Evolutionary conservation across 2,797 vertebrate species (phyloP).

Genomic region (Oreonectes daqikongensis): DNA sequence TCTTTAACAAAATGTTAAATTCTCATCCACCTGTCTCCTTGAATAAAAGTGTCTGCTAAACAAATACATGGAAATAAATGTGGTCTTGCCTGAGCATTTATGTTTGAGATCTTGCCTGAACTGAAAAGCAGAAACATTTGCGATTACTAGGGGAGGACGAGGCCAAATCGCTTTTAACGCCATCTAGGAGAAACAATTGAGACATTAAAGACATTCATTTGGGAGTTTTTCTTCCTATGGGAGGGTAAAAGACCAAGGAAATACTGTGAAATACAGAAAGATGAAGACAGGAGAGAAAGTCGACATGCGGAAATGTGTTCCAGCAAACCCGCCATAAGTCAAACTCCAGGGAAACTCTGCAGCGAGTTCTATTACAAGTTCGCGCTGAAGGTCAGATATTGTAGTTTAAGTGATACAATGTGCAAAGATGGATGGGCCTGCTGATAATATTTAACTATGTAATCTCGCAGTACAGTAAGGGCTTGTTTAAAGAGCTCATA

Average conservation of each 20-base stretch:
- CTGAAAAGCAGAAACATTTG: not conserved
- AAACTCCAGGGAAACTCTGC: constrained; percentile 45
- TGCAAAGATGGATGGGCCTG: constrained; percentile 57
- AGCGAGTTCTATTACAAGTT: constrained; percentile 54
- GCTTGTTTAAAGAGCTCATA: constrained; percentile 57
- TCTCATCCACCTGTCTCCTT: no score
- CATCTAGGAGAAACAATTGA: constrained; percentile 20
- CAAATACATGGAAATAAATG: not conserved
- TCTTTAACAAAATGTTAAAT: no score
- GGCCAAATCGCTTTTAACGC: constrained; percentile 2
- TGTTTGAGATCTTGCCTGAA: constrained; percentile 4
- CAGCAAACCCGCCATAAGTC: constrained; percentile 43
- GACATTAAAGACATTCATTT: not conserved
- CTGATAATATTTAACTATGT: constrained; percentile 63
- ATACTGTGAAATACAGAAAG: not conserved
- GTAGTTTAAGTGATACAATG: constrained; percentile 52
- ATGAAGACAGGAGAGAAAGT: constrained; percentile 16
- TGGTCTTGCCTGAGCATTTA: not conserved
- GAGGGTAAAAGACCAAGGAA: constrained; percentile 5
- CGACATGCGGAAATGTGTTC: constrained; percentile 40
- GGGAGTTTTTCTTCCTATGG: constrained; percentile 6
- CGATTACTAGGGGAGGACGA: not conserved
- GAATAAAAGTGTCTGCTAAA: no score
- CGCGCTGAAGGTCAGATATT: constrained; percentile 58
- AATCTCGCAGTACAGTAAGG: constrained; percentile 55